A percentile compares a stretch with the other conserved stretches of the same genome.
phyloP scores from a whole-genome alignment of 2,797 vertebrate genomes.

The Coregonus sp. region DNA sequence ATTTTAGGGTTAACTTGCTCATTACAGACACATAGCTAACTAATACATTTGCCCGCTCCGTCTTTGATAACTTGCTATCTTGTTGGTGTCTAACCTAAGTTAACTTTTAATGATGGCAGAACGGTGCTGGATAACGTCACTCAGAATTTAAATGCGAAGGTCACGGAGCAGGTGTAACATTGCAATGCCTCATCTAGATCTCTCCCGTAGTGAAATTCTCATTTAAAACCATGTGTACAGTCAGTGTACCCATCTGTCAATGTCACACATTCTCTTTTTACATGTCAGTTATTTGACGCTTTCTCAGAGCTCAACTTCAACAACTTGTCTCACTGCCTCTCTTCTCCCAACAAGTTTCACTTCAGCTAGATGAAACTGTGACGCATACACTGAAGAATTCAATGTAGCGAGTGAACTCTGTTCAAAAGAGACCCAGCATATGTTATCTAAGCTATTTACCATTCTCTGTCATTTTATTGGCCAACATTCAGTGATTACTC shows the following conservation, averaged over 20 bases:
- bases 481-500: neutral
- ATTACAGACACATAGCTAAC: neutral
- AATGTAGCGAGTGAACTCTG: too few species aligned
- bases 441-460: neutral
- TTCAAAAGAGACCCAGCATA: neutral
- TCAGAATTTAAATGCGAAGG: neutral
- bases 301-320: neutral
- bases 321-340: neutral
- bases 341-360: neutral
- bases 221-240: neutral
- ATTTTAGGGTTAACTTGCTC: neutral
- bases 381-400: conserved; percentile 14
- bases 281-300: neutral
- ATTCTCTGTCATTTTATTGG: neutral
- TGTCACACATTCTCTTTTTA: neutral
- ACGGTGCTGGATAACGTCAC: neutral
- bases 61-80: neutral
- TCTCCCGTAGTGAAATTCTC: neutral
- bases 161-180: conserved; percentile 12
- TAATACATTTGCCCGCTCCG: neutral
- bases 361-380: conserved; percentile 31
- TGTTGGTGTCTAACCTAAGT: neutral
- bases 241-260: neutral
- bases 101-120: neutral
- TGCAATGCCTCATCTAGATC: neutral